Evolutionary conservation across 2,888 invertebrate species (phyloP).

Genomic region (Autographa pulchrina): DNA sequence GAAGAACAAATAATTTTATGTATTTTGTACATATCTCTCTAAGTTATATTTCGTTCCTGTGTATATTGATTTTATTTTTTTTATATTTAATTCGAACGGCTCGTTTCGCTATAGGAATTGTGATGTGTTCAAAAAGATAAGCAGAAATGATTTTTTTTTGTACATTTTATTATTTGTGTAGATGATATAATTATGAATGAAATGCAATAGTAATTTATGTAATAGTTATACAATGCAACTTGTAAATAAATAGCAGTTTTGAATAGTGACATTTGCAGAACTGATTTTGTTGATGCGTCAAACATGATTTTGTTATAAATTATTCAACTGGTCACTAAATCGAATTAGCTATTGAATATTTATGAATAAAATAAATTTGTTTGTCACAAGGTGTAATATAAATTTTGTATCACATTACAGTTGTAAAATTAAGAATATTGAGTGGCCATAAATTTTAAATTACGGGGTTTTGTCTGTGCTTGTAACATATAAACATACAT

Average conservation of each 20-base stretch:
- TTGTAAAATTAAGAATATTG: slow-evolving; percentile 85
- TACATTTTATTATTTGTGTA: slow-evolving; percentile 85
- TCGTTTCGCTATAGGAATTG: slow-evolving; percentile 81
- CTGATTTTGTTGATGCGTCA: slow-evolving; percentile 57
- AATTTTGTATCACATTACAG: slow-evolving; percentile 79
- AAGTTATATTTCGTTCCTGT: slow-evolving; percentile 88
- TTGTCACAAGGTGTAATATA: slow-evolving; percentile 70
- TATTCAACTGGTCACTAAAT: slow-evolving; percentile 72
- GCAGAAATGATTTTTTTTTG: slow-evolving; percentile 77
- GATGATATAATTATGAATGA: slow-evolving; percentile 78
- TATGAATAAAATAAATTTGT: slow-evolving; percentile 62
- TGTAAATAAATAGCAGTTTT: slow-evolving; percentile 85
- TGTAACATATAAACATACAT: slow-evolving; percentile 45
- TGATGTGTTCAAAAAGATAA: slow-evolving; percentile 84
- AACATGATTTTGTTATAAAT: slow-evolving; percentile 66
- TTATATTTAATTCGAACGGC: slow-evolving; percentile 68
- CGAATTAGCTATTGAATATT: slow-evolving; percentile 67
- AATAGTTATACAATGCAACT: slow-evolving; percentile 81
- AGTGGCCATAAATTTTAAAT: slow-evolving; percentile 84
- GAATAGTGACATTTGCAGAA: slow-evolving; percentile 64
- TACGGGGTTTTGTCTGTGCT: slow-evolving; percentile 71
- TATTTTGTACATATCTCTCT: slow-evolving; percentile 87
- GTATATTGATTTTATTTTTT: slow-evolving; percentile 77
- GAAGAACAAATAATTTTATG: slow-evolving; percentile 75
- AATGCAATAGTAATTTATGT: slow-evolving; percentile 90